Evolutionary conservation across 2,113 vertebrate species (phyloP).

Genomic region (Peromyscus maniculatus): DNA sequence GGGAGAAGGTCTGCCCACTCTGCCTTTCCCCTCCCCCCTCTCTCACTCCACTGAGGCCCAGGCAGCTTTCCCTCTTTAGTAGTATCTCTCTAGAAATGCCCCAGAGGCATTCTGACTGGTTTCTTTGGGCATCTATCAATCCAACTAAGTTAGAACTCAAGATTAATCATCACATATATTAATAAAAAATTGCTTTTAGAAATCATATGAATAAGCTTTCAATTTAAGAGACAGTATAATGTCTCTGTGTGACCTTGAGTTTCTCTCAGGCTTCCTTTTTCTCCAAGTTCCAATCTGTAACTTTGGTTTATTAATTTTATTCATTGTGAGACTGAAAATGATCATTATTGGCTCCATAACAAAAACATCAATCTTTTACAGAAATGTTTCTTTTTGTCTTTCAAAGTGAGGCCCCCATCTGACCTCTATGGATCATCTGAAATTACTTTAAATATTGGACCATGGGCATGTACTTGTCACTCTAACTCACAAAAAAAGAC

Average conservation of each 20-base stretch:
- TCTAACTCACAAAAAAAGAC: not conserved
- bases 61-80: no score
- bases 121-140: not conserved
- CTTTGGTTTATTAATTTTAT: not conserved
- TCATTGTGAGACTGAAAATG: not conserved
- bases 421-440: not conserved
- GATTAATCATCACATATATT: not conserved
- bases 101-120: not conserved
- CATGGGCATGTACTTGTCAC: not conserved
- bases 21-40: not conserved
- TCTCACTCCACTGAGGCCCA: not conserved
- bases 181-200: conserved; percentile 9
- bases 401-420: not conserved
- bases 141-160: not conserved
- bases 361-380: conserved; percentile 16
- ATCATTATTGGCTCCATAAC: conserved; percentile 9
- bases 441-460: conserved; percentile 2
- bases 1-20: not conserved
- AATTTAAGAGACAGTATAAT: conserved; percentile 52
- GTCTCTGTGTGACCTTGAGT: not conserved
- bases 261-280: not conserved
- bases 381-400: conserved; percentile 58
- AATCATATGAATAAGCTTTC: not conserved
- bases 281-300: not conserved
- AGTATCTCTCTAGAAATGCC: not conserved